phyloP scores from a whole-genome alignment of 2,888 invertebrate genomes.

The Formica aserva region DNA sequence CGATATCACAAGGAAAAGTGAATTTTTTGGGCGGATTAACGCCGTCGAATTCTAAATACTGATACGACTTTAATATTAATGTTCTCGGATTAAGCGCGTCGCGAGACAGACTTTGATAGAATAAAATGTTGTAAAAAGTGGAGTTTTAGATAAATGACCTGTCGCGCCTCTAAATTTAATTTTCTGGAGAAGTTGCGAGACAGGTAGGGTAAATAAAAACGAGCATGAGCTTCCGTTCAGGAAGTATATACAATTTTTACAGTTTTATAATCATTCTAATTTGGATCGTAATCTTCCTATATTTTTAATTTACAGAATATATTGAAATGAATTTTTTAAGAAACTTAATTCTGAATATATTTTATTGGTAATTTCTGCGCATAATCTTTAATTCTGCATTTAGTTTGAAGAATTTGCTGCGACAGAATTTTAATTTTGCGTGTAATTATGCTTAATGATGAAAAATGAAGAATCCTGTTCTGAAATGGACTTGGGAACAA shows the following conservation, averaged over 20 bases:
- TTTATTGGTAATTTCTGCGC: background rate
- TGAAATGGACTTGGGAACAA: background rate
- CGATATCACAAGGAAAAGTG: constrained; percentile 23
- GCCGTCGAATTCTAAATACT: background rate
- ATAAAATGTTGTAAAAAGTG: background rate
- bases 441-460: background rate
- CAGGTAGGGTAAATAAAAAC: background rate
- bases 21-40: constrained; percentile 11
- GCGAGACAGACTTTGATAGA: background rate
- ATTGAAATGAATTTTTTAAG: background rate
- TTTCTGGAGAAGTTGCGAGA: background rate
- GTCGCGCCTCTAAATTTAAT: constrained; percentile 1
- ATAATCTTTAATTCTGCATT: constrained; percentile 10
- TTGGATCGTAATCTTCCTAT: background rate
- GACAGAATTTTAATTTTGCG: background rate
- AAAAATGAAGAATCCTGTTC: background rate
- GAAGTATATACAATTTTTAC: background rate
- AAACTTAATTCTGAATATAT: background rate
- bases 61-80: constrained; percentile 23
- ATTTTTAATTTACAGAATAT: background rate
- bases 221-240: background rate
- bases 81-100: background rate
- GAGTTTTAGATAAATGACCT: background rate
- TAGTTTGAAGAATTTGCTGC: background rate
- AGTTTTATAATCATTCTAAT: background rate